Base-by-base conservation (phyloP, 53 echinoderm and acorn worm genomes). In the Holothuria leucospilota region DNA sequence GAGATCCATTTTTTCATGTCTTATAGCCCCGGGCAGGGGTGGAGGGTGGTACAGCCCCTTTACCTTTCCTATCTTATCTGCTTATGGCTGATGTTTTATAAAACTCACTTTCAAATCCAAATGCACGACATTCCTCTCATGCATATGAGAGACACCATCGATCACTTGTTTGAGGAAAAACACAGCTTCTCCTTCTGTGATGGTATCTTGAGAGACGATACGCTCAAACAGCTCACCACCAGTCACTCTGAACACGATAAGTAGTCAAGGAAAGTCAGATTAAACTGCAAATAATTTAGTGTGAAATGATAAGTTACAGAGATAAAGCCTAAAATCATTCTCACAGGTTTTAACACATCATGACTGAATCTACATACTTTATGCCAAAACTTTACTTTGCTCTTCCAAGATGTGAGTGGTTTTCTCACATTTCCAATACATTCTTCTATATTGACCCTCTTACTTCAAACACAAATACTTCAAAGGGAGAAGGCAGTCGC, bases 201-300 rank as follows among this genome's bases (percentile, higher is more conserved):
- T 91, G 84, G 88, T 86, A 49, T 98, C 98, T 34, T 92, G 91
- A 38, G 93, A 86, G 39, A 98, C 93, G 62, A 98, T 98, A 13
- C 94, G 81, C 84, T 98, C 98, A 92, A 98, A 98, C 75, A 98
- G 92, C 65, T 98, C 98, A 29, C 98, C 98, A 8, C 98, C 98
- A 30, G 92, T 92, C 84, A 98, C 95, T 29, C 98, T 98, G 95
- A 21, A 13, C 61, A 29, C 41, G 21, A 25, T 51, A 20, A 49
- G 77, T 56, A 15, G 84, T 95, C 77, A 92, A 95, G 90, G 90
- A 59, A 84, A 21, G 14, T 16, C 14, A 29, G 60, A 12, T 40
- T 74, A 74, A 29, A 39, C 25, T 67, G 27, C 68, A 67, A 67
- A 16, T 18, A 15, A 16, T 56, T 56, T 4, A 1, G 4, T 67